These are phyloP conservation scores for Byasa hedistus DNA, from an alignment of 2,888 invertebrate genomes.

Conservation along the genomic window DNA sequence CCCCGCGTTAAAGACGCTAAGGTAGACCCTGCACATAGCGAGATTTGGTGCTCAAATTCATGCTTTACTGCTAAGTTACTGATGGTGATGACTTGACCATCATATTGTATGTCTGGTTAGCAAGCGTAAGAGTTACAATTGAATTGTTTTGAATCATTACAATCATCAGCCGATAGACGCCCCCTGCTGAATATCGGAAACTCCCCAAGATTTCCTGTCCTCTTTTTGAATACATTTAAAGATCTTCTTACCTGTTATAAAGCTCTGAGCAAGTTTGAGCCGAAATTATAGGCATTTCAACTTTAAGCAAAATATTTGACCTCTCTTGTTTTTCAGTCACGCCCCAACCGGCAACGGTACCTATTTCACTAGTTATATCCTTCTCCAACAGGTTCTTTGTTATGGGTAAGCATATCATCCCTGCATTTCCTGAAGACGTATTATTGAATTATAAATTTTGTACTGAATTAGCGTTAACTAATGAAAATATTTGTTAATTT, in stretches of 20 bases:
- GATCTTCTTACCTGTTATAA: conserved; percentile 4
- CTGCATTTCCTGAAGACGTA: conserved; percentile 9
- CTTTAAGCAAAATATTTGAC: conserved; percentile 21
- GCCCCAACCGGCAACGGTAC: conserved; percentile 22
- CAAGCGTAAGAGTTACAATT: no score
- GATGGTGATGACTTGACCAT: no score
- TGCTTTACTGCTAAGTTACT: no score
- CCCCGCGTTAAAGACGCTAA: no score
- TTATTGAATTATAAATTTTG: not conserved
- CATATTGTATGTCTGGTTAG: no score
- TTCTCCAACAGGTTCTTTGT: not conserved
- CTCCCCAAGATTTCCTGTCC: no score
- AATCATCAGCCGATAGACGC: no score
- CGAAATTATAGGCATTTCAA: conserved; percentile 1
- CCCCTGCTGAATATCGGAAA: no score
- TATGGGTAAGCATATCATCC: conserved; percentile 21
- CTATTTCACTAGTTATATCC: not conserved
- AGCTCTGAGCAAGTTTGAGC: not conserved
- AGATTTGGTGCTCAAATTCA: no score
- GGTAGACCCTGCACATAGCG: no score
- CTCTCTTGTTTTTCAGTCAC: conserved; percentile 5
- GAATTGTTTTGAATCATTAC: no score
- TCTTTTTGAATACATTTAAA: no score
- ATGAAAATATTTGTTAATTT: not conserved
- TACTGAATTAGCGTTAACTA: not conserved